A percentile compares a stretch with the other conserved stretches of the same genome.
Evolutionary conservation across 1,140 invertebrate genomes (phyloP).

Genomic region (Pseudobourletiella spinata): DNA sequence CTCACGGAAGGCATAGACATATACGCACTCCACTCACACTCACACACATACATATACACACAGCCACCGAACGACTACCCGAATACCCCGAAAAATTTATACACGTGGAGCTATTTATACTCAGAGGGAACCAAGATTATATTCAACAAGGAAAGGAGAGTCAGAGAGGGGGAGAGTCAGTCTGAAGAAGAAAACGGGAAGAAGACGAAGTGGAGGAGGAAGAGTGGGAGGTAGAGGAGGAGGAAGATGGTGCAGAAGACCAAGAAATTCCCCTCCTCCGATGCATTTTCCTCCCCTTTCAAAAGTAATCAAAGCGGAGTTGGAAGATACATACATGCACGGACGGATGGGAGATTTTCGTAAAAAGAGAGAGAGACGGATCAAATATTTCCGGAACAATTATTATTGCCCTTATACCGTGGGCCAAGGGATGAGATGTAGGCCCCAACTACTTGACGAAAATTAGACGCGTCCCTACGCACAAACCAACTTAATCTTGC

Average conservation of each 20-base stretch:
- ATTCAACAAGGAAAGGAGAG: background rate
- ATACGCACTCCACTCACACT: too few species aligned
- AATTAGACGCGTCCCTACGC: too few species aligned
- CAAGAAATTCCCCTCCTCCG: background rate
- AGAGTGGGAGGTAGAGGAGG: background rate
- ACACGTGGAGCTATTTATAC: conserved; percentile 16
- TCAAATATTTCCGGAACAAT: too few species aligned
- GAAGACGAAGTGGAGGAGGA: background rate
- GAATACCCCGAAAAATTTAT: conserved; percentile 11
- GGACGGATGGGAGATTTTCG: too few species aligned
- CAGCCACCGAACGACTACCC: background rate
- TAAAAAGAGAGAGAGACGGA: background rate
- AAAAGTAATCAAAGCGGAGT: too few species aligned
- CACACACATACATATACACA: too few species aligned
- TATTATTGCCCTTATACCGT: too few species aligned
- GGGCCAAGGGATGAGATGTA: too few species aligned
- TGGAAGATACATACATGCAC: too few species aligned
- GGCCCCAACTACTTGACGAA: too few species aligned
- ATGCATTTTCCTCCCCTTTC: background rate
- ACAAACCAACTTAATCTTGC: too few species aligned
- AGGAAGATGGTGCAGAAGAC: background rate
- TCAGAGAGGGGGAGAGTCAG: background rate
- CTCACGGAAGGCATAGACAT: background rate
- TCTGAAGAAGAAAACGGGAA: too few species aligned
- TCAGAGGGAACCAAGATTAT: conserved; percentile 4